Percentiles rank a stretch among this genome's conserved stretches.
These are phyloP conservation scores for Neotoma lepida DNA, from an alignment of 2,113 vertebrate genomes.

Conservation along the genomic window DNA sequence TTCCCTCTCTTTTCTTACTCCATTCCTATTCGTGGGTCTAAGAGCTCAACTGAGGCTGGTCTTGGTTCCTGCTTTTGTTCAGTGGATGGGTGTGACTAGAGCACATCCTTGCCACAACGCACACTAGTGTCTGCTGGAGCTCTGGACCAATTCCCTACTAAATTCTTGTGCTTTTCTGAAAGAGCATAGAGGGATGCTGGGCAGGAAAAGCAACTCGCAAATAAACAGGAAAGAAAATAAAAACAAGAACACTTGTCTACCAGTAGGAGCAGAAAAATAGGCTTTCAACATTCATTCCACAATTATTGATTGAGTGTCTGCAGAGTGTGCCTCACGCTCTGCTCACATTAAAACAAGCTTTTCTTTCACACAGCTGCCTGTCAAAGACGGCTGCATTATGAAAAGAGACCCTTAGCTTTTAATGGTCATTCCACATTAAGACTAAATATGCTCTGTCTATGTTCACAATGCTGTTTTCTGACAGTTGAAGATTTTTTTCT, in stretches of 20 bases:
- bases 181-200: neutral
- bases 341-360: constrained; percentile 44
- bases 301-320: constrained; percentile 69
- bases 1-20: too few relatives aligned
- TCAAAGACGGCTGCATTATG: constrained; percentile 32
- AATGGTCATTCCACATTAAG: constrained; percentile 59
- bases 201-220: constrained; percentile 29
- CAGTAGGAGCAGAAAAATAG: constrained; percentile 58
- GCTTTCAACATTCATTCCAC: constrained; percentile 72
- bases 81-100: rapidly evolving
- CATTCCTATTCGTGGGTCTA: neutral
- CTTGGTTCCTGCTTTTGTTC: neutral
- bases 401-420: constrained; percentile 64
- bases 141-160: neutral
- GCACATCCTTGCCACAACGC: neutral
- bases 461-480: neutral
- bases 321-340: constrained; percentile 2
- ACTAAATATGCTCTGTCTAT: neutral
- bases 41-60: neutral
- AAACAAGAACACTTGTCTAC: constrained; percentile 64
- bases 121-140: neutral
- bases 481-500: neutral
- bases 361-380: constrained; percentile 46
- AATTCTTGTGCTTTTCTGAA: constrained; percentile 1
- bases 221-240: constrained; percentile 59